Conservation (phyloP, 2,888 invertebrate genomes). For the Furcula furcula region DNA sequence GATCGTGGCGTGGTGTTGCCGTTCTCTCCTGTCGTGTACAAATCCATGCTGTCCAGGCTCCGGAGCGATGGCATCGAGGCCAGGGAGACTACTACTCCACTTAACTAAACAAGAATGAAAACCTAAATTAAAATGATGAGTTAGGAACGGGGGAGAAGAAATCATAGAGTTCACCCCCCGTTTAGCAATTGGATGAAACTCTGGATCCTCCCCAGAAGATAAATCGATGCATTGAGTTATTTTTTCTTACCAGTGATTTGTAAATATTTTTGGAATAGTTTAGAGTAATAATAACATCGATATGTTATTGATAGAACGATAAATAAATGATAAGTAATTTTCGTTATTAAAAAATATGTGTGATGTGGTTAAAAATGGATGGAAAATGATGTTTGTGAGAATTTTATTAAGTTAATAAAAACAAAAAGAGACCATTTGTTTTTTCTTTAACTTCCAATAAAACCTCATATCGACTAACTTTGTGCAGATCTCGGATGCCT, state of each 20-base stretch:
- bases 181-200: no score
- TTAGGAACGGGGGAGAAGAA: no score
- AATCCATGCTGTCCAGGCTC: conserved; percentile 94
- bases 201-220: no score
- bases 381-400: not conserved
- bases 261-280: conserved; percentile 9
- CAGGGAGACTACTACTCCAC: conserved; percentile 56
- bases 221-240: conserved; percentile 3
- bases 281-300: not conserved
- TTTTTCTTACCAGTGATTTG: conserved; percentile 5
- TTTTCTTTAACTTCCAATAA: conserved; percentile 4
- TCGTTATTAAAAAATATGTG: conserved; percentile 1
- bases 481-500: conserved; percentile 17
- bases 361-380: not conserved
- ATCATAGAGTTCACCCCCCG: no score
- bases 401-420: conserved; percentile 12
- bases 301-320: no score
- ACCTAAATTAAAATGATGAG: no score
- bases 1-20: conserved; percentile 96
- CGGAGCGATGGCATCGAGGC: conserved; percentile 90
- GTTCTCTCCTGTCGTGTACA: conserved; percentile 95
- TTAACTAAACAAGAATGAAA: conserved; percentile 44
- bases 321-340: conserved; percentile 5
- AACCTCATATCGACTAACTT: conserved; percentile 13
- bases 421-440: conserved; percentile 7